Evolutionary conservation across 2,888 invertebrate genomes (phyloP).

Genomic region (Chironomus tentans): DNA sequence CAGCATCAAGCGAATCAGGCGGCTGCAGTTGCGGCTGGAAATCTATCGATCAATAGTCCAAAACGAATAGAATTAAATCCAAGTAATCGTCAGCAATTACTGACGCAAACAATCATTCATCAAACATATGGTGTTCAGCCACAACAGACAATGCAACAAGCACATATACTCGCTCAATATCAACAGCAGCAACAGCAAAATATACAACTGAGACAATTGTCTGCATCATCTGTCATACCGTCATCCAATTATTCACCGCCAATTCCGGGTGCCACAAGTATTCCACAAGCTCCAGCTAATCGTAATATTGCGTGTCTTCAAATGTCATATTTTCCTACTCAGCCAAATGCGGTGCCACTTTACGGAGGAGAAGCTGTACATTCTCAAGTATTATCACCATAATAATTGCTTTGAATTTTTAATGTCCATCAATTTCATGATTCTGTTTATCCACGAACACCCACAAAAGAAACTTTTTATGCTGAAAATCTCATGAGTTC

Average conservation of each 20-base stretch:
- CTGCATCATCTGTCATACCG: slow-evolving; percentile 2
- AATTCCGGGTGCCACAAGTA: slow-evolving; percentile 8
- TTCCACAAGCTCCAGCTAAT: not conserved
- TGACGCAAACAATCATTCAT: slow-evolving; percentile 39
- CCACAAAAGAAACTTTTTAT: no score
- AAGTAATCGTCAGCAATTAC: slow-evolving; percentile 28
- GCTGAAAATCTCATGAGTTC: no score
- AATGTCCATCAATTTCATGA: not conserved
- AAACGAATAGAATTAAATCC: slow-evolving; percentile 27
- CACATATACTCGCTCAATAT: slow-evolving; percentile 45
- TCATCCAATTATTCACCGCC: slow-evolving; percentile 12
- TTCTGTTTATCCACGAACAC: not conserved
- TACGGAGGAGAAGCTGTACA: not conserved
- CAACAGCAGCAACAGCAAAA: slow-evolving; percentile 44
- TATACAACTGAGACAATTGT: slow-evolving; percentile 9
- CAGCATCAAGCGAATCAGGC: slow-evolving; percentile 28
- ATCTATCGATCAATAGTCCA: slow-evolving; percentile 28
- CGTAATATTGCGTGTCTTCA: slow-evolving; percentile 2
- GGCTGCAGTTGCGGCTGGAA: not conserved
- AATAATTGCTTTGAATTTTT: no score
- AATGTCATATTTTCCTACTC: slow-evolving; percentile 4
- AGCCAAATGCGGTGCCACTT: not conserved
- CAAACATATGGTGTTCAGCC: slow-evolving; percentile 38
- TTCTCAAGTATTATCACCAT: not conserved
- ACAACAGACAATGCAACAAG: slow-evolving; percentile 38